phyloP scores from a whole-genome alignment of 2,797 vertebrate species.

The Leptoclinus maculatus region DNA sequence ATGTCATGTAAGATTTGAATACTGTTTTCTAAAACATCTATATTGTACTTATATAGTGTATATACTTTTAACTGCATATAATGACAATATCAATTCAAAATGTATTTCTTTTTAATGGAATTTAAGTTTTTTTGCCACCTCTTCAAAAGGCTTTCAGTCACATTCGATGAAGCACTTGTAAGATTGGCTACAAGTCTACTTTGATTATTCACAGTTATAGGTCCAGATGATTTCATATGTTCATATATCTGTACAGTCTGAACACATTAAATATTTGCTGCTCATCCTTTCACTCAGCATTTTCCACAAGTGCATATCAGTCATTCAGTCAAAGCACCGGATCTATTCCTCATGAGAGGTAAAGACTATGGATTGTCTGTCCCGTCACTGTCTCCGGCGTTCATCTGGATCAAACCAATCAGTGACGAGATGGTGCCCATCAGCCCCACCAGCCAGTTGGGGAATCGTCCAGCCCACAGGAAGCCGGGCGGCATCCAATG shows the following conservation, averaged over 20 bases:
- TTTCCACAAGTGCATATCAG: background rate
- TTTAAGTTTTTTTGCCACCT: background rate
- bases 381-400: constrained; percentile 23
- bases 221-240: background rate
- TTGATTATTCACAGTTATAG: background rate
- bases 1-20: background rate
- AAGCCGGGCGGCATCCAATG: constrained; percentile 95
- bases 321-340: background rate
- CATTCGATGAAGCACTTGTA: background rate
- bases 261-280: constrained; percentile 9
- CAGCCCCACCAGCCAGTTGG: constrained; percentile 93
- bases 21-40: background rate
- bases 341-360: constrained; percentile 9
- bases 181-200: background rate
- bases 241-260: background rate
- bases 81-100: background rate
- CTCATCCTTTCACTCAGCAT: background rate
- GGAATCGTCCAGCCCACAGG: constrained; percentile 91
- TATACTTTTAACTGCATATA: constrained; percentile 6
- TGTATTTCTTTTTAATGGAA: background rate
- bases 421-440: constrained; percentile 93
- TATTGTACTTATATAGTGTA: background rate
- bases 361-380: constrained; percentile 33
- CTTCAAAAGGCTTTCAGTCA: background rate
- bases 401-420: constrained; percentile 88